Percentiles rank a stretch among this genome's conserved stretches.
These are phyloP conservation scores for Calidris pugnax DNA, from an alignment of 2,113 vertebrate genomes.

Conservation along the genomic window DNA sequence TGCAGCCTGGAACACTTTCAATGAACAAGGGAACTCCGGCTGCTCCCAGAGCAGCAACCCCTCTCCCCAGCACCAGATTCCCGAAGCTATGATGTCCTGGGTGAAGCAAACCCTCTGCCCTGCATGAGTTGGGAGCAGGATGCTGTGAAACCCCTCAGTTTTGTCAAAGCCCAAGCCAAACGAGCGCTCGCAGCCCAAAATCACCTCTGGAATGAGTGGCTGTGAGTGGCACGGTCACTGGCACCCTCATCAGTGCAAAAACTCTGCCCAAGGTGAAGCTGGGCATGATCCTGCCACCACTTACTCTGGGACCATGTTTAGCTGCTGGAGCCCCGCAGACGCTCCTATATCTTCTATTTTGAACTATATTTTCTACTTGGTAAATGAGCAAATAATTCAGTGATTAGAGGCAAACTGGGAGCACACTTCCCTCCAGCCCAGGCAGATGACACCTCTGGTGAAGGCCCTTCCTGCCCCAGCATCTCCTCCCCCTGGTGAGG, in stretches of 20 bases:
- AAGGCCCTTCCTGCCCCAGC: background rate
- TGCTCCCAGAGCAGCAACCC: background rate
- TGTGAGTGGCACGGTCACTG: background rate
- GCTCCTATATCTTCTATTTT: background rate
- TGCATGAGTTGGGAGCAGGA: background rate
- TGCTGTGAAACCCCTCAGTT: background rate
- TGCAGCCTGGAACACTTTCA: background rate
- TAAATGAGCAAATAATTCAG: background rate
- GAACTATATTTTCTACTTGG: background rate
- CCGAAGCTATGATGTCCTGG: background rate
- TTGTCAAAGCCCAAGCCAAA: background rate
- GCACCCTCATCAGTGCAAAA: background rate
- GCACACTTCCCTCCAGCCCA: background rate
- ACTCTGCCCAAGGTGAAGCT: background rate
- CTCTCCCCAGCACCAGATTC: background rate
- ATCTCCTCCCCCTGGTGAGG: background rate
- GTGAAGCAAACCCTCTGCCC: background rate
- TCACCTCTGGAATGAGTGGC: background rate
- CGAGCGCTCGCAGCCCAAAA: accelerated
- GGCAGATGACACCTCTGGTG: background rate
- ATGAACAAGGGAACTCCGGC: background rate
- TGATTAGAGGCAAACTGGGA: background rate
- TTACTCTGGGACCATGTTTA: background rate
- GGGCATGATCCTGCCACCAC: background rate
- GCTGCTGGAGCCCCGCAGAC: accelerated